Evolutionary conservation across 2,797 vertebrate genomes (phyloP).

Genomic region (Sebastes melanostomus): DNA sequence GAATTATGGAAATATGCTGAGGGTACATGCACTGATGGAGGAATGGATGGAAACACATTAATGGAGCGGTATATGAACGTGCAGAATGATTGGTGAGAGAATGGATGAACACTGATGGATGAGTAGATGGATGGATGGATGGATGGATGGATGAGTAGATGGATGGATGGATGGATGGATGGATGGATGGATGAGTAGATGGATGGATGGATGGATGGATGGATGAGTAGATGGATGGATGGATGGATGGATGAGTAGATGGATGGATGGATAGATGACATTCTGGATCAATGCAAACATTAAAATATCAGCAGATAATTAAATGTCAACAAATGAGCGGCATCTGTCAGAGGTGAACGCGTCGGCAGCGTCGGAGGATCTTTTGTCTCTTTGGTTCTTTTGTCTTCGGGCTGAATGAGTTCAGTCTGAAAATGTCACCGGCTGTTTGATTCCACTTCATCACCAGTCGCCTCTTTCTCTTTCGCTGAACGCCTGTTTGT

Average conservation of each 20-base stretch:
- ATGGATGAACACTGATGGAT: neutral
- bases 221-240: too few species aligned
- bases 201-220: too few species aligned
- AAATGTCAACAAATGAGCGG: slow-evolving; percentile 46
- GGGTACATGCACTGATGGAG: neutral
- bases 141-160: neutral
- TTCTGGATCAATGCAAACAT: slow-evolving; percentile 16
- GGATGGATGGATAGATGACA: neutral
- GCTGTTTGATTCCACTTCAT: slow-evolving; percentile 35
- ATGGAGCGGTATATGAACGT: neutral
- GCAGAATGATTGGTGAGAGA: neutral
- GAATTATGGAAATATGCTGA: neutral
- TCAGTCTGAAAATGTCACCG: slow-evolving; percentile 60
- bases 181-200: too few species aligned
- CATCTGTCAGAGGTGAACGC: slow-evolving; percentile 33
- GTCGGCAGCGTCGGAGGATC: slow-evolving; percentile 19
- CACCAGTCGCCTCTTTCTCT: slow-evolving; percentile 8
- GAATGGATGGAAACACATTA: neutral
- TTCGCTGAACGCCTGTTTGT: neutral
- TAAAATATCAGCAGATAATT: slow-evolving; percentile 52
- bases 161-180: neutral
- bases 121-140: too few species aligned
- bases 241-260: neutral
- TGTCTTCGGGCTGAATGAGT: slow-evolving; percentile 57
- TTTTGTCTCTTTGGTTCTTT: slow-evolving; percentile 54